Evolutionary conservation across 2,797 vertebrate species (phyloP).

Genomic region (Vultur gryphus): DNA sequence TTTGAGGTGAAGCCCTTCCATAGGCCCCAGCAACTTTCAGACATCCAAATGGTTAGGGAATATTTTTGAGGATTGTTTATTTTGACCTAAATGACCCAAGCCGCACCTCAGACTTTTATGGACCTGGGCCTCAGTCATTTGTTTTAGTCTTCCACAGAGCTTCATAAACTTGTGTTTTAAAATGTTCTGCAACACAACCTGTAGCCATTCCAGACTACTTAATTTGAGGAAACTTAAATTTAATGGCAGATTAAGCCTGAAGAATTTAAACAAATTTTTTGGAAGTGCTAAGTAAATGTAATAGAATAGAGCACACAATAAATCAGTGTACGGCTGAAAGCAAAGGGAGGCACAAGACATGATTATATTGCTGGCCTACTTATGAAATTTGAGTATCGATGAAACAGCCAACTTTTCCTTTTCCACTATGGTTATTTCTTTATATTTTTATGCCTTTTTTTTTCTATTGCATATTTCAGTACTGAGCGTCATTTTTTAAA

Average conservation of each 20-base stretch:
- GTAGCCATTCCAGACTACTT: background rate
- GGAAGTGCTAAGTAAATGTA: background rate
- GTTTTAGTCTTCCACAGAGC: background rate
- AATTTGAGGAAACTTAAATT: background rate
- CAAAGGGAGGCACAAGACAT: background rate
- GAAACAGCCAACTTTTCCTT: background rate
- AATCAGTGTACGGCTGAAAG: background rate
- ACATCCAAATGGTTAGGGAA: background rate
- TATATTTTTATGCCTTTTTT: background rate
- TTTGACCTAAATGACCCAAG: background rate
- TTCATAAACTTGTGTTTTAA: background rate
- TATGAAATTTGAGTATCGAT: background rate
- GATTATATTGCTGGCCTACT: background rate
- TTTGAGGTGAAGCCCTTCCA: background rate
- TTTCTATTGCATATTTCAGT: background rate
- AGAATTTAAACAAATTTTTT: background rate
- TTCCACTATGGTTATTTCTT: background rate
- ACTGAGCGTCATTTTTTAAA: rapidly evolving
- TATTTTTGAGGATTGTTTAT: background rate
- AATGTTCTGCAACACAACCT: background rate
- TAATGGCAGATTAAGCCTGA: background rate
- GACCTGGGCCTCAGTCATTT: background rate
- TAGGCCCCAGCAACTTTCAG: background rate
- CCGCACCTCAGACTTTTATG: background rate
- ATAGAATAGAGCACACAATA: background rate